Conservation (phyloP, 2,113 vertebrate genomes). For the Redunca redunca region DNA sequence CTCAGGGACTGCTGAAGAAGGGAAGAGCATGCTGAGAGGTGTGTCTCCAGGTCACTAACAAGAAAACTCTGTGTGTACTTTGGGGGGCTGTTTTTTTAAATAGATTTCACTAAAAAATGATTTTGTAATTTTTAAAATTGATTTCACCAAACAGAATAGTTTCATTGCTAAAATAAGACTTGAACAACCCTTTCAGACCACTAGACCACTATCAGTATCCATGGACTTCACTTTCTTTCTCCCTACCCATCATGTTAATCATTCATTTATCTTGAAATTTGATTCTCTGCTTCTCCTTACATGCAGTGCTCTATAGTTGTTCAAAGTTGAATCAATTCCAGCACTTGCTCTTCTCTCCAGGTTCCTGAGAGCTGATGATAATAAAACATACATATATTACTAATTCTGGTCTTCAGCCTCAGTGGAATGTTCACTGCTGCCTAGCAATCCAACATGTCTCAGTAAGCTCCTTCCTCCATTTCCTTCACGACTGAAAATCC, state of each 20-base stretch:
- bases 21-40: not conserved
- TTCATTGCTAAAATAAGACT: not conserved
- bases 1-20: too few species aligned
- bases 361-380: not conserved
- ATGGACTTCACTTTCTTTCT: not conserved
- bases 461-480: not conserved
- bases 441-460: not conserved
- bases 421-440: not conserved
- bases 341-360: not conserved
- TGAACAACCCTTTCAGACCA: not conserved
- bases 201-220: fast-evolving
- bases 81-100: not conserved
- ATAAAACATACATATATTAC: not conserved
- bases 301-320: not conserved
- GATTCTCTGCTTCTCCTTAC: not conserved
- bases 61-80: not conserved
- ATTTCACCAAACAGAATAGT: not conserved
- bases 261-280: not conserved
- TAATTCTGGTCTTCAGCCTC: not conserved
- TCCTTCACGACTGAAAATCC: not conserved
- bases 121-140: not conserved
- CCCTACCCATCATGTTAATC: not conserved
- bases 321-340: not conserved
- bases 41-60: not conserved
- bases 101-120: not conserved